These are phyloP conservation scores for Prionace glauca DNA, from an alignment of 2,797 vertebrate genomes.

Conservation along the genomic window DNA sequence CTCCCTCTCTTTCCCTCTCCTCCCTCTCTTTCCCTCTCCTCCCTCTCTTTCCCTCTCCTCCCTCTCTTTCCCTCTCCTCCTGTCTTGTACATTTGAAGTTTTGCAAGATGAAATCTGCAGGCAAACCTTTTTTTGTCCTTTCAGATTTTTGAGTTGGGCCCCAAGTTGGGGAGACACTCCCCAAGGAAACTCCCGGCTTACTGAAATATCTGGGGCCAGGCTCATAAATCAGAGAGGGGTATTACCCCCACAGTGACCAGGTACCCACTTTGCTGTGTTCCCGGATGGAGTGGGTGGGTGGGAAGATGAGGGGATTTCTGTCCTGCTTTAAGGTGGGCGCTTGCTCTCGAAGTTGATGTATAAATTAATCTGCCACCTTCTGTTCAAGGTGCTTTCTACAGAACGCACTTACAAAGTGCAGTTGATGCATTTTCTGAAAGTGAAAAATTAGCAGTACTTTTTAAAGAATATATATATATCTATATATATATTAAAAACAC, in stretches of 20 bases:
- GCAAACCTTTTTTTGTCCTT: neutral
- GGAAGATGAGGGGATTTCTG: conserved; percentile 46
- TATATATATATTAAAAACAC: neutral
- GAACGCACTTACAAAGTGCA: neutral
- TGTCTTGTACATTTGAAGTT: neutral
- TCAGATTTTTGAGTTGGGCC: neutral
- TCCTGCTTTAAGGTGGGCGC: neutral
- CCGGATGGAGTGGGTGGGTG: conserved; percentile 30
- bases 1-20: no score
- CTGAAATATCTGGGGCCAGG: neutral
- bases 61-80: no score
- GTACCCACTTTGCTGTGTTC: conserved; percentile 38
- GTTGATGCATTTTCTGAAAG: neutral
- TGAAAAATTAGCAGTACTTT: neutral
- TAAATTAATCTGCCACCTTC: neutral
- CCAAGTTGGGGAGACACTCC: no score
- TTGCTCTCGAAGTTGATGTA: conserved; percentile 1
- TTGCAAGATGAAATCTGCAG: neutral
- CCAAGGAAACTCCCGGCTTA: neutral
- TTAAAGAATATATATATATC: neutral
- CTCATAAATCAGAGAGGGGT: no score
- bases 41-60: no score
- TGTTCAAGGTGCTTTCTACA: neutral
- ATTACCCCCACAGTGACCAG: neutral
- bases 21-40: no score